phyloP scores from a whole-genome alignment of 1,140 invertebrate species.

The Aphelenchoides besseyi region DNA sequence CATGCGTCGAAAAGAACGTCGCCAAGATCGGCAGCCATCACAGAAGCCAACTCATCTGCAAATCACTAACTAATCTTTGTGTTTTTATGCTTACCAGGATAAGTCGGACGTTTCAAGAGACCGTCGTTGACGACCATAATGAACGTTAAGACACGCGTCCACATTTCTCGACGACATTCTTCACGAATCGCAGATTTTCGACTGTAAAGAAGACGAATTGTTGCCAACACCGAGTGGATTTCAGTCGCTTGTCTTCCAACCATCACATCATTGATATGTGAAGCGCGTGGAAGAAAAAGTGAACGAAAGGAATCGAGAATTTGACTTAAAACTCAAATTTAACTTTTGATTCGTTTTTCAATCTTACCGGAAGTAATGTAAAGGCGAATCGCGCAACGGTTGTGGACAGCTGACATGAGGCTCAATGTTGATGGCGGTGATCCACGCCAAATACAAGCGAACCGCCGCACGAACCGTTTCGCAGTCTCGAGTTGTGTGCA shows the following conservation, averaged over 20 bases:
- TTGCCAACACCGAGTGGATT: constrained; percentile 41
- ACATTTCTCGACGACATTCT: constrained; percentile 44
- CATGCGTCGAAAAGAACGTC: constrained; percentile 3
- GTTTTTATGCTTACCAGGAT: constrained; percentile 10
- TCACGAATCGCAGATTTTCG: constrained; percentile 24
- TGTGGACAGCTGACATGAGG: constrained; percentile 41
- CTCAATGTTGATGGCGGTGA: constrained; percentile 31
- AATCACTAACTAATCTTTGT: neutral
- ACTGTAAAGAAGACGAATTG: constrained; percentile 27
- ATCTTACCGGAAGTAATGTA: constrained; percentile 44
- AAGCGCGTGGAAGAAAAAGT: constrained; percentile 30
- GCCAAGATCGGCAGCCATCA: constrained; percentile 8
- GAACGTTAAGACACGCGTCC: constrained; percentile 41
- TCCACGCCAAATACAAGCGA: constrained; percentile 50
- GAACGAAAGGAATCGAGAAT: constrained; percentile 44
- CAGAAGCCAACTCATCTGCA: neutral
- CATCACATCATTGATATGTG: neutral
- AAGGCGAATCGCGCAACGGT: constrained; percentile 28
- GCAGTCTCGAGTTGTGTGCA: constrained; percentile 27
- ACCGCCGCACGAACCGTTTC: constrained; percentile 44
- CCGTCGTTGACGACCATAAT: constrained; percentile 34
- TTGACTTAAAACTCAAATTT: constrained; percentile 27
- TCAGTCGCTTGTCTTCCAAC: constrained; percentile 39
- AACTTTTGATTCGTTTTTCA: neutral
- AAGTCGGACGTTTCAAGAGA: constrained; percentile 15